phyloP scores from a whole-genome alignment of 1,140 invertebrate species.

The Spodoptera frugiperda region DNA sequence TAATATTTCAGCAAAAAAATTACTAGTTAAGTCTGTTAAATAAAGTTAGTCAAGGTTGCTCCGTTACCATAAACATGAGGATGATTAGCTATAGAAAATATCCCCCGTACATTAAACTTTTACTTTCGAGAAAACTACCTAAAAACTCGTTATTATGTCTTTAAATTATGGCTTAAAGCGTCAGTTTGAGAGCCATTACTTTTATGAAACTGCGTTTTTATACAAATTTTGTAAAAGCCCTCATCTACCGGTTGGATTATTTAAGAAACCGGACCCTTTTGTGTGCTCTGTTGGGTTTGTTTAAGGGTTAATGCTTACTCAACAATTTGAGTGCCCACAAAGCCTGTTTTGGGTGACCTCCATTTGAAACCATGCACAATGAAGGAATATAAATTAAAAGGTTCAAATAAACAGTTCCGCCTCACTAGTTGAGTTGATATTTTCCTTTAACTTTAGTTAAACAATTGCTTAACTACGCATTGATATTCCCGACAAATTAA shows the following conservation, averaged over 20 bases:
- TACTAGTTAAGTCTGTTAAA: too few relatives aligned
- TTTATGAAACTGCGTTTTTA: constrained; percentile 43
- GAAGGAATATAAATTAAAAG: constrained; percentile 20
- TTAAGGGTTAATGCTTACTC: constrained; percentile 50
- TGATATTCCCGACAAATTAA: too few relatives aligned
- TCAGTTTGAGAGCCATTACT: constrained; percentile 40
- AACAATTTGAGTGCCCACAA: constrained; percentile 49
- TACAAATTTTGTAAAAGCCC: constrained; percentile 40
- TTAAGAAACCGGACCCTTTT: constrained; percentile 51
- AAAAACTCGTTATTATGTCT: constrained; percentile 41
- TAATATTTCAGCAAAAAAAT: too few relatives aligned
- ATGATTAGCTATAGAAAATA: constrained; percentile 23
- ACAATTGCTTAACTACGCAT: too few relatives aligned
- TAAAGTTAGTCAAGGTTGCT: too few relatives aligned
- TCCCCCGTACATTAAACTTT: constrained; percentile 40
- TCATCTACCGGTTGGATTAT: constrained; percentile 38
- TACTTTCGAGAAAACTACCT: constrained; percentile 9
- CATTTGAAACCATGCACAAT: constrained; percentile 35
- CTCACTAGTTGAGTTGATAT: neutral
- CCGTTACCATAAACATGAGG: neutral
- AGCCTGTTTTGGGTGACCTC: constrained; percentile 38
- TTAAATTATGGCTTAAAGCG: constrained; percentile 41
- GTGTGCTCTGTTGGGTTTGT: constrained; percentile 46
- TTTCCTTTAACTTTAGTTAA: neutral
- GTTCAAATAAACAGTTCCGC: constrained; percentile 5